Percentiles rank a stretch among this genome's conserved stretches.
Evolutionary conservation across 2,113 vertebrate species (phyloP).

Genomic region (Takifugu bimaculatus): DNA sequence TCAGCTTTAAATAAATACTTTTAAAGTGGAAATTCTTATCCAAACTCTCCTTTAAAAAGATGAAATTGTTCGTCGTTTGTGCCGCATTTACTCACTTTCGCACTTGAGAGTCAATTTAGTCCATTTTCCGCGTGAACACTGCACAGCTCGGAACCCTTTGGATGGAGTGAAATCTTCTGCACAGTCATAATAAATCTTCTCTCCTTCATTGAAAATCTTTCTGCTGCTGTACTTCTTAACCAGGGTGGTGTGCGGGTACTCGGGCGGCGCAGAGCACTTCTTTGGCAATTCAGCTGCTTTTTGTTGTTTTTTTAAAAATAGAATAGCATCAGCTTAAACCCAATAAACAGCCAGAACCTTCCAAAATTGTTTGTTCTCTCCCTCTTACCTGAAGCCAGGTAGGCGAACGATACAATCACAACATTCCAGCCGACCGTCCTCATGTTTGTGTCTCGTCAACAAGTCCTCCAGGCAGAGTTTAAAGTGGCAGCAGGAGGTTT

Average conservation of each 20-base stretch:
- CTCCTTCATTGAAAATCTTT: constrained; percentile 1
- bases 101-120: constrained; percentile 49
- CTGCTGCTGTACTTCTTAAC: fast-evolving
- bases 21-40: neutral
- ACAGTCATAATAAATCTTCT: constrained; percentile 49
- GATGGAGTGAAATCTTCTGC: neutral
- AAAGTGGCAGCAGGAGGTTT: neutral
- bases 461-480: neutral
- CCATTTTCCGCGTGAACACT: constrained; percentile 48
- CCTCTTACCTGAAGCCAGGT: constrained; percentile 46
- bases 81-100: constrained; percentile 41
- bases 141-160: neutral
- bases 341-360: neutral
- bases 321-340: neutral
- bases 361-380: neutral
- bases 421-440: neutral
- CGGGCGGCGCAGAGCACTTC: constrained; percentile 21
- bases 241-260: constrained; percentile 11
- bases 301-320: neutral
- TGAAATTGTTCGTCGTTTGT: no score
- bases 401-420: constrained; percentile 12
- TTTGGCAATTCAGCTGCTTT: constrained; percentile 8
- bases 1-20: neutral
- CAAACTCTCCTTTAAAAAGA: neutral
- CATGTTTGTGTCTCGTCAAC: constrained; percentile 19